Base-by-base conservation (phyloP, 2,113 vertebrate genomes). In the Cyprinodon variegatus region DNA sequence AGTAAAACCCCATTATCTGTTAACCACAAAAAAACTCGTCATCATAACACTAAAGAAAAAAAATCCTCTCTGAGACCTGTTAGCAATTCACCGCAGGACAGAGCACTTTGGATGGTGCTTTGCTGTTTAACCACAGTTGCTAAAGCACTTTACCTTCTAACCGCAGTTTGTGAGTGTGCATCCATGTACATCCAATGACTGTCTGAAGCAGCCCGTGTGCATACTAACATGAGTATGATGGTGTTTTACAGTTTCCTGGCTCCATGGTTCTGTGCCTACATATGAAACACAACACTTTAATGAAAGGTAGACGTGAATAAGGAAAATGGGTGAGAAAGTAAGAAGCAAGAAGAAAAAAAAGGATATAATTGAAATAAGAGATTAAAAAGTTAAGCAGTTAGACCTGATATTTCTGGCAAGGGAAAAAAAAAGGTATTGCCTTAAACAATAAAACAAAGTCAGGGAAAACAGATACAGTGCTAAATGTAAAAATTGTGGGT, bases 31-130 rank as follows among this genome's bases (percentile, higher is more conserved):
- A 81, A 86, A 91, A 82, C 88, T 90, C 86, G 84, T 75, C 48
- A 62, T 84, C 86, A 87, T 79, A 77, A 82, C 77, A 76, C 90
- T 83, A 83, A 88, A 90, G 84, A 89, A 89, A 90, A 89, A 90
- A 68, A 75, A 83, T 81, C 89, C 78, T 90, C 93, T 92, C 86
- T 89, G 83, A 88, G 87, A 84, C 64, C 80, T 89, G 91, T 93
- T 92, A 93, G 81, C 74, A 67, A 88, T 92, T 93, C 88, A 93
- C 91, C 93, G 38, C 93, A 87, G 83, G 78, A 85, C 87, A 84
- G 53, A 84, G 90, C 91, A 92, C 90, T 91, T 88, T 85, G 86
- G 86, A 70, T 76, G 74, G 68, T 83, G 80, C 81, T 86, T 84
- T 84, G 88, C 86, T 85, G 70, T 93, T 29, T 91, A 90, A 93